Evolutionary conservation across 1,140 invertebrate genomes (phyloP), one percentile per base, ranked within the genome.

Genomic region (Achroia grisella): DNA sequence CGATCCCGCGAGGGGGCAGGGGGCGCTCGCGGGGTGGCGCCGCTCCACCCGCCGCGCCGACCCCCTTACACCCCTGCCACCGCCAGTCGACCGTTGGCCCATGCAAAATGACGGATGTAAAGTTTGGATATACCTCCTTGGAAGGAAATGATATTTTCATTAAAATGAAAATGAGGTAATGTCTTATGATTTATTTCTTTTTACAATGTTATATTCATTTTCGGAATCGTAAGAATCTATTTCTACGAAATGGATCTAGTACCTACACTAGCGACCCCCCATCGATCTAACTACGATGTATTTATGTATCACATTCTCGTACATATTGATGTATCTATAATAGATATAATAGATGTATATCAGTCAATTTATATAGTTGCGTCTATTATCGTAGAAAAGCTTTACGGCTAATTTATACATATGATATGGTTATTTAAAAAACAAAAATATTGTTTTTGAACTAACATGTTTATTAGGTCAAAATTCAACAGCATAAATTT

Each of bases 51-150:
- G 73, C 68, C 67, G 65, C 58, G 52, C 51, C 63, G 54, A 50
- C 64, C 57, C 70, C 75, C 65, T 54, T 51, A 59, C 66, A 65
- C 69, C 70, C 75, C 75, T 53, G 60, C 77, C 71, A 52, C 76
- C 71, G 61, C 66, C 68, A 75, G 75, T 80, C 74, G 77, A 79
- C 75, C 77, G 71, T 80, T 78, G 78, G 80, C 80, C 80, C 80
- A 85, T 85, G 78, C 78, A 85, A 85, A 82, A 82, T 85, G 78
- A 85, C 80, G 78, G 76, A 85, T 85, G 80, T 85, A 85, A 82
- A 85, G 71, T 85, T 84, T 79, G 80, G 78, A 80, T 85, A 82
- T 79, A 82, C 73, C 80, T 80, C 73, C 80, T 85, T 82, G 63
- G 62, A 75, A 85, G 81, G 71, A 85, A 85, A 82, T 81, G 63